Conservation (phyloP, 2,797 vertebrate genomes). For the Paguma larvata region DNA sequence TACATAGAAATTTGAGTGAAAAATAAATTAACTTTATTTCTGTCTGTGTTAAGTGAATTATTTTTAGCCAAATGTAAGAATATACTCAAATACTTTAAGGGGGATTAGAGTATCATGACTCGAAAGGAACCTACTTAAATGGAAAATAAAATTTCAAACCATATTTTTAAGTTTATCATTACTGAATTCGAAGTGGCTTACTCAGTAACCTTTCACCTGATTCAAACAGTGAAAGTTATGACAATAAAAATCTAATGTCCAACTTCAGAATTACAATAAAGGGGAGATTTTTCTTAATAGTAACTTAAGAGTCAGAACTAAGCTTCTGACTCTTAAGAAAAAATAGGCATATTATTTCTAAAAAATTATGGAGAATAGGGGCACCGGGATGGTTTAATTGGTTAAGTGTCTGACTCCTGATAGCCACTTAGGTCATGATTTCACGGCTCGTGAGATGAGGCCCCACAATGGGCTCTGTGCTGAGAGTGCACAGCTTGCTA, state of each 20-base stretch:
- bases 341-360: neutral
- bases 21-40: constrained; percentile 20
- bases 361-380: constrained; percentile 23
- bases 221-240: neutral
- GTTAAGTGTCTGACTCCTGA: too few relatives aligned
- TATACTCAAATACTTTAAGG: neutral
- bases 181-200: constrained; percentile 44
- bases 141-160: constrained; percentile 54
- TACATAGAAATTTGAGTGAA: constrained; percentile 23
- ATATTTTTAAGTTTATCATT: constrained; percentile 25
- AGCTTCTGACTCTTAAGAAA: neutral
- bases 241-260: constrained; percentile 24
- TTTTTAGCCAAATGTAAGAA: constrained; percentile 46
- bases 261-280: constrained; percentile 57
- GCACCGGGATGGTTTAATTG: too few relatives aligned
- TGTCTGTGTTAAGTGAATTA: neutral
- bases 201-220: neutral
- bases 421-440: too few relatives aligned
- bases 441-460: too few relatives aligned
- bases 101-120: neutral
- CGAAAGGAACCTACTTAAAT: neutral
- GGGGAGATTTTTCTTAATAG: neutral
- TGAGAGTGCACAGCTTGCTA: too few relatives aligned
- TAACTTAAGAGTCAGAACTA: constrained; percentile 40
- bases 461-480: too few relatives aligned